These are phyloP conservation scores for Fregetta grallaria DNA, from an alignment of 2,113 vertebrate genomes.

Conservation along the genomic window DNA sequence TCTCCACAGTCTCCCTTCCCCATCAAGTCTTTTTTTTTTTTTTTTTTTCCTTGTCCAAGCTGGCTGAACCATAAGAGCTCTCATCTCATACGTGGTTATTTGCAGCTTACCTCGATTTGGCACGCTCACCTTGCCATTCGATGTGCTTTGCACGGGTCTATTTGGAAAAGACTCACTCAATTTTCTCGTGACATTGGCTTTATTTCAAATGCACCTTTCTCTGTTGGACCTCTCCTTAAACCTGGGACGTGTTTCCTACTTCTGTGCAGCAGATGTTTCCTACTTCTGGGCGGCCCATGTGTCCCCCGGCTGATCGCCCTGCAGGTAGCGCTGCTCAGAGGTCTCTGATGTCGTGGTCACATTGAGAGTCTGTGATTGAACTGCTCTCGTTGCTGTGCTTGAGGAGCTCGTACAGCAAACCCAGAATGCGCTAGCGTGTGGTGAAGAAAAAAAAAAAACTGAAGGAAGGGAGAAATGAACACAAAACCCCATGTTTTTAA, in stretches of 20 bases:
- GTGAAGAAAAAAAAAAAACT: not conserved
- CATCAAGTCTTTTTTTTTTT: not conserved
- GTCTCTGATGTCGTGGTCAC: not conserved
- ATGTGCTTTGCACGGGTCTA: rapidly evolving
- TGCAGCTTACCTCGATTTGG: not conserved
- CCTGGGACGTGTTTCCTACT: not conserved
- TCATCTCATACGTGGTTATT: rapidly evolving
- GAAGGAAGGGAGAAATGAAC: not conserved
- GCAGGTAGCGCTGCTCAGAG: not conserved
- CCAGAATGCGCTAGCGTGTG: not conserved
- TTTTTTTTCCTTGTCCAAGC: not conserved
- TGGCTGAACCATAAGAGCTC: not conserved
- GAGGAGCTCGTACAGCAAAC: not conserved
- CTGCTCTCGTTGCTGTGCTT: not conserved
- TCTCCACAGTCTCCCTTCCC: not conserved
- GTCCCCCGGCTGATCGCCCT: not conserved
- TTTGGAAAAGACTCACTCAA: not conserved
- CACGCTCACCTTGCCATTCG: rapidly evolving
- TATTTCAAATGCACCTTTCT: not conserved
- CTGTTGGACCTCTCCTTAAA: not conserved
- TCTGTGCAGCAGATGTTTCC: not conserved
- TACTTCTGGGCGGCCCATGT: not conserved
- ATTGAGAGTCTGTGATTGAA: rapidly evolving
- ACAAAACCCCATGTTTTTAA: rapidly evolving
- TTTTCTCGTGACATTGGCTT: not conserved